Conservation (phyloP, 2,797 vertebrate species). For the Onychomys torridus region DNA sequence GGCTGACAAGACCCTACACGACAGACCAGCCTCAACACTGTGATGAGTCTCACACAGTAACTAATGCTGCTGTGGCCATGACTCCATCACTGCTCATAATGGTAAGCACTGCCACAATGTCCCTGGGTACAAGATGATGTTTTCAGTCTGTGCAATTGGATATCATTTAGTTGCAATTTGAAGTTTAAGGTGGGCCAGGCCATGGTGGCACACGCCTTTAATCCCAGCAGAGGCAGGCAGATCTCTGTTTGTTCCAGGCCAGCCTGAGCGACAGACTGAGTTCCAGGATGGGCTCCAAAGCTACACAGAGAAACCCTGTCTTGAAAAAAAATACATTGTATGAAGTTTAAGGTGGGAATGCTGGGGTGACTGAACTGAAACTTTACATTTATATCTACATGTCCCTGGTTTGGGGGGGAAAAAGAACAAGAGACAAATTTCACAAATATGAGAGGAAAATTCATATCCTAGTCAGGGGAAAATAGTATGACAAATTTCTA, state of each 20-base stretch:
- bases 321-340: too few species aligned
- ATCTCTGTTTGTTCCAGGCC: too few species aligned
- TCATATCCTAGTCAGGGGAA: background rate
- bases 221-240: too few species aligned
- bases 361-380: background rate
- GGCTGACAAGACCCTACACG: background rate
- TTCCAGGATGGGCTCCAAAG: too few species aligned
- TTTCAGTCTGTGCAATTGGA: background rate
- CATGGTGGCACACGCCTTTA: too few species aligned
- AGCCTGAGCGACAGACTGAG: too few species aligned
- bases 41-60: background rate
- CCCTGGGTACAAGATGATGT: fast-evolving
- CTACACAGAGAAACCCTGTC: too few species aligned
- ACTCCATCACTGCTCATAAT: background rate
- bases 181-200: too few species aligned
- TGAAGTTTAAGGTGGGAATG: too few species aligned
- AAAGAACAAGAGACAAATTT: background rate
- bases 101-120: background rate
- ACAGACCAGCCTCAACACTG: background rate
- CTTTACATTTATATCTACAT: background rate
- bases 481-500: background rate
- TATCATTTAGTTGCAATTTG: background rate
- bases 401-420: background rate
- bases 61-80: fast-evolving
- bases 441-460: background rate